Percentiles rank a stretch among this genome's conserved stretches.
Evolutionary conservation across 2,797 vertebrate genomes (phyloP).

Genomic region (Percopsis omiscomaycus): DNA sequence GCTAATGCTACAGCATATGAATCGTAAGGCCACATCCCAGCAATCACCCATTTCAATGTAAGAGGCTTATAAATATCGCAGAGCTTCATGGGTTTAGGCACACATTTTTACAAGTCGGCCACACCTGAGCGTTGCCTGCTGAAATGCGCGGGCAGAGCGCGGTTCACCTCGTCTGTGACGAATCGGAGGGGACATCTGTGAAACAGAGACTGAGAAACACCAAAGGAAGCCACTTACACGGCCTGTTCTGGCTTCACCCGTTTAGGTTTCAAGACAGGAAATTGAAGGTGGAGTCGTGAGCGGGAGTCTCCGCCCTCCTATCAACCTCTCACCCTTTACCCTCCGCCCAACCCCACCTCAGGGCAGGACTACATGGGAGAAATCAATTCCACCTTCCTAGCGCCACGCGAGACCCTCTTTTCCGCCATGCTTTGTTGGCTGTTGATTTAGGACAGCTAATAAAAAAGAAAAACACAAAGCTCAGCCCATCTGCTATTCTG

Average conservation of each 20-base stretch:
- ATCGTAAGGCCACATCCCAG: conserved; percentile 18
- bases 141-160: conserved; percentile 24
- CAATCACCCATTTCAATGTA: conserved; percentile 44
- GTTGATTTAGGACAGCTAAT: conserved; percentile 79
- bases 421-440: conserved; percentile 70
- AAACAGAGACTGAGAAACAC: conserved; percentile 15
- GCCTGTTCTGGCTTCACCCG: conserved; percentile 36
- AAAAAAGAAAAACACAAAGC: conserved; percentile 72
- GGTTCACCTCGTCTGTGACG: conserved; percentile 37
- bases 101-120: conserved; percentile 29
- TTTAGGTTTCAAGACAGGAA: conserved; percentile 48
- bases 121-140: conserved; percentile 22
- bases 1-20: conserved; percentile 31
- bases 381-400: conserved; percentile 67
- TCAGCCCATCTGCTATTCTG: conserved; percentile 72
- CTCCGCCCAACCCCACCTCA: conserved; percentile 64
- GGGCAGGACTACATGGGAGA: conserved; percentile 65
- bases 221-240: conserved; percentile 35
- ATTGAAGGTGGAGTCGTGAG: conserved; percentile 62
- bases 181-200: conserved; percentile 45
- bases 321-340: conserved; percentile 63
- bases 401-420: conserved; percentile 34
- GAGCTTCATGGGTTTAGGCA: conserved; percentile 31
- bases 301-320: conserved; percentile 52
- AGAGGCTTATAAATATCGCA: conserved; percentile 49